A percentile compares a stretch with the other conserved stretches of the same genome.
Conservation (phyloP, 2,888 invertebrate species). For the Cheilosia vernalis region DNA sequence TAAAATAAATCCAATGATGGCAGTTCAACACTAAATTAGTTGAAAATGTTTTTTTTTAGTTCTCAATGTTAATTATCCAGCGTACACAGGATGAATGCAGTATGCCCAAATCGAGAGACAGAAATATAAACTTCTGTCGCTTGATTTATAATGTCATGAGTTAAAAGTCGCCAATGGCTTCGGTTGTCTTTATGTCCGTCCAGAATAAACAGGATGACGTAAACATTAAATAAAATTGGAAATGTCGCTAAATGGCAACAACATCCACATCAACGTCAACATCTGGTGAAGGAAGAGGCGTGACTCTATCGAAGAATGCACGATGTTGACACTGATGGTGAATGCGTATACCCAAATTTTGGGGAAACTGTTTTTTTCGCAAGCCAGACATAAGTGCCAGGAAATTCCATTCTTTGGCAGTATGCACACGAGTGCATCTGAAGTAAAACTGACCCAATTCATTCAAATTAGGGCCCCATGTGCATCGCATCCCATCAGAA, state of each 20-base stretch:
- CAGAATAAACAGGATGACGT: conserved; percentile 11
- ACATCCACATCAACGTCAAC: conserved; percentile 2
- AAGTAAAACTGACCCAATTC: neutral
- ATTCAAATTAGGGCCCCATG: neutral
- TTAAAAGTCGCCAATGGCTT: conserved; percentile 36
- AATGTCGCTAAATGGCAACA: conserved; percentile 16
- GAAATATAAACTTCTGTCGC: neutral
- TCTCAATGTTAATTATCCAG: conserved; percentile 20
- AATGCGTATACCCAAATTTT: neutral
- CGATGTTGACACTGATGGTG: neutral
- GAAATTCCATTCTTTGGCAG: neutral
- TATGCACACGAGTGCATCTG: neutral
- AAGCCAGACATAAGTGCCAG: neutral
- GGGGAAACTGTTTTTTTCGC: neutral
- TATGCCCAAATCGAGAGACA: conserved; percentile 26
- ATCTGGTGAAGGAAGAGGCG: conserved; percentile 35
- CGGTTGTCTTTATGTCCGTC: neutral
- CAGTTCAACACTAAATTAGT: conserved; percentile 4
- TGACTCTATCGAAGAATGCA: conserved; percentile 4
- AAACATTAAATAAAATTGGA: conserved; percentile 26
- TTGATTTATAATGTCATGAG: conserved; percentile 47
- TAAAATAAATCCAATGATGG: neutral
- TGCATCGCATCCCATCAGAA: neutral
- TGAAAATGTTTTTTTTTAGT: conserved; percentile 10
- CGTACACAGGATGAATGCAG: neutral